A percentile compares a stretch with the other conserved stretches of the same genome.
Evolutionary conservation across 2,797 vertebrate genomes (phyloP).

Genomic region (Oceanodroma leucorhoa): DNA sequence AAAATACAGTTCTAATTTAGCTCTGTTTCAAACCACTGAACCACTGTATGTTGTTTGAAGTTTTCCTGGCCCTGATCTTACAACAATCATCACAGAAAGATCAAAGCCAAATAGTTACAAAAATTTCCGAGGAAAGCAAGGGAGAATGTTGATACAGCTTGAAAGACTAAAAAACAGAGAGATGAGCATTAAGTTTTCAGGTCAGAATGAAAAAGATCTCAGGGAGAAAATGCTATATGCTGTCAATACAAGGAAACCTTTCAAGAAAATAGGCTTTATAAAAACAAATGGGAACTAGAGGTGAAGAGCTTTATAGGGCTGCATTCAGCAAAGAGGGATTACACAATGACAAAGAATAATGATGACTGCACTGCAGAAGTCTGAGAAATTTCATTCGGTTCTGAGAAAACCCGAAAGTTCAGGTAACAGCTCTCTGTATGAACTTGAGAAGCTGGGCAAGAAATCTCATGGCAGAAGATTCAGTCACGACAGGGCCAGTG

Average conservation of each 20-base stretch:
- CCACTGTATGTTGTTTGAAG: background rate
- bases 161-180: constrained; percentile 17
- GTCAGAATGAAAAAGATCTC: constrained; percentile 14
- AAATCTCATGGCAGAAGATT: background rate
- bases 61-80: background rate
- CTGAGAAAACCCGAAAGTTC: background rate
- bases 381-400: background rate
- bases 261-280: background rate
- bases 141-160: background rate
- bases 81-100: constrained; percentile 21
- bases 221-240: background rate
- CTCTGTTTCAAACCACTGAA: background rate
- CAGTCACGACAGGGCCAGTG: background rate
- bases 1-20: constrained; percentile 1
- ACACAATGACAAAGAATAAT: background rate
- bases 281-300: constrained; percentile 14
- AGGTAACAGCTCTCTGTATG: background rate
- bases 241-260: constrained; percentile 3
- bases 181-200: background rate
- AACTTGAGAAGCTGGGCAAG: background rate
- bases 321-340: constrained; percentile 23
- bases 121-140: background rate
- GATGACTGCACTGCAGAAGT: background rate
- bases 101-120: background rate
- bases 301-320: background rate